A percentile compares a stretch with the other conserved stretches of the same genome.
phyloP scores from a whole-genome alignment of 2,113 vertebrate species.

The Phaethornis superciliosus region DNA sequence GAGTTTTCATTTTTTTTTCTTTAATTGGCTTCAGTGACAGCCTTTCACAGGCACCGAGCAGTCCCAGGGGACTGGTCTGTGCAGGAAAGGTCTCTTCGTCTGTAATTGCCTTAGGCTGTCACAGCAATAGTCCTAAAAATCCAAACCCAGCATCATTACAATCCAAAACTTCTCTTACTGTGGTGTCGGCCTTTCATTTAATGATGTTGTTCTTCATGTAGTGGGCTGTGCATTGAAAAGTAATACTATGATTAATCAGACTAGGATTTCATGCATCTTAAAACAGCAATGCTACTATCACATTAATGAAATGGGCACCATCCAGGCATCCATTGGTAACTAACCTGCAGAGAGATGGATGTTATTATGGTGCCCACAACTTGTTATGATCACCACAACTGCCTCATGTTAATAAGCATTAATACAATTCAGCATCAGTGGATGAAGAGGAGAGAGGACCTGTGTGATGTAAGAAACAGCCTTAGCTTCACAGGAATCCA shows the following conservation, averaged over 20 bases:
- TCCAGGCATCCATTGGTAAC: neutral
- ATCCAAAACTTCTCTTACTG: neutral
- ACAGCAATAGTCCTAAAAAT: neutral
- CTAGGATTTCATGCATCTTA: neutral
- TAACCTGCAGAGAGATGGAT: neutral
- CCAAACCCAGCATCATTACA: neutral
- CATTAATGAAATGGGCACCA: neutral
- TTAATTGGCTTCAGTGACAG: slow-evolving; percentile 27
- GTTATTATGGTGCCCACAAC: rapidly evolving
- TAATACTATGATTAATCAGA: neutral
- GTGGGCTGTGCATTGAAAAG: neutral
- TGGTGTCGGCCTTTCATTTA: neutral
- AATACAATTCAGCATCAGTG: rapidly evolving
- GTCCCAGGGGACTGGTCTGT: neutral
- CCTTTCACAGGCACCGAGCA: neutral
- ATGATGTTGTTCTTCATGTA: neutral
- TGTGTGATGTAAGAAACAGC: neutral
- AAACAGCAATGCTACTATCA: neutral
- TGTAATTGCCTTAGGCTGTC: slow-evolving; percentile 4
- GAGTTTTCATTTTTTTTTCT: neutral
- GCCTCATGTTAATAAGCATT: rapidly evolving
- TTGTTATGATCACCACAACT: neutral
- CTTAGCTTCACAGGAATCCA: neutral
- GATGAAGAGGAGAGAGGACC: neutral
- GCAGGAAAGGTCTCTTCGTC: neutral